phyloP scores from a whole-genome alignment of 1,140 invertebrate species.

The Sinella curviseta region DNA sequence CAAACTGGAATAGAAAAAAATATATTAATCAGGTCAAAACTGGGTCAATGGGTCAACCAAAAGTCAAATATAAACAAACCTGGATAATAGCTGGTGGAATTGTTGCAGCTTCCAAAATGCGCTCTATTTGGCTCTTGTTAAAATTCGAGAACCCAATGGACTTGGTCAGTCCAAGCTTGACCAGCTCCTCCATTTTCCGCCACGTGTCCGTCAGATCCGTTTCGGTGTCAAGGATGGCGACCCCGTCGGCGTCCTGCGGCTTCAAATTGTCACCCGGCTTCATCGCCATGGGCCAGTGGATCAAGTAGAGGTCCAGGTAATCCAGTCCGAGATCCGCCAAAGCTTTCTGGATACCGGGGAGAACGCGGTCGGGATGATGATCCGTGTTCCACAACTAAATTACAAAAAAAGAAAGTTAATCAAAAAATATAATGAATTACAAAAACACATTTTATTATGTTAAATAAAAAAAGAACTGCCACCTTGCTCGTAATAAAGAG shows the following conservation, averaged over 20 bases:
- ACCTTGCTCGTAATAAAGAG: slow-evolving; percentile 55
- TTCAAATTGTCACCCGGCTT: slow-evolving; percentile 57
- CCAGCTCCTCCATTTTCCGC: slow-evolving; percentile 52
- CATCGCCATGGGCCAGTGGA: slow-evolving; percentile 81
- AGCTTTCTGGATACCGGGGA: slow-evolving; percentile 64
- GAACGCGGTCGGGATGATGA: slow-evolving; percentile 66
- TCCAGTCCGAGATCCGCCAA: slow-evolving; percentile 68
- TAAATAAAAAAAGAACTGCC: too few species aligned
- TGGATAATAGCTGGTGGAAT: slow-evolving; percentile 61
- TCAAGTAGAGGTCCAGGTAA: slow-evolving; percentile 79
- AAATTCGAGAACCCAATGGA: slow-evolving; percentile 57
- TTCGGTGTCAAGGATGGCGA: slow-evolving; percentile 53
- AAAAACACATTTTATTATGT: too few species aligned
- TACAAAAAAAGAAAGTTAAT: too few species aligned
- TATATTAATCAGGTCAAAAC: too few species aligned
- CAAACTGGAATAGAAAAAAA: too few species aligned
- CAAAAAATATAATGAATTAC: too few species aligned
- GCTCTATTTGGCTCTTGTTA: slow-evolving; percentile 50
- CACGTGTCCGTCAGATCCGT: slow-evolving; percentile 43
- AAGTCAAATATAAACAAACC: too few species aligned
- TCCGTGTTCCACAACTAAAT: slow-evolving; percentile 78
- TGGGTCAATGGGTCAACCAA: too few species aligned
- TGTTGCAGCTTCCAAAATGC: slow-evolving; percentile 49
- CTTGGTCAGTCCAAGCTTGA: slow-evolving; percentile 52
- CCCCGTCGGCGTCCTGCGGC: slow-evolving; percentile 58